These are phyloP conservation scores for Pterocles burchelli DNA, from an alignment of 2,113 vertebrate genomes.

Conservation along the genomic window DNA sequence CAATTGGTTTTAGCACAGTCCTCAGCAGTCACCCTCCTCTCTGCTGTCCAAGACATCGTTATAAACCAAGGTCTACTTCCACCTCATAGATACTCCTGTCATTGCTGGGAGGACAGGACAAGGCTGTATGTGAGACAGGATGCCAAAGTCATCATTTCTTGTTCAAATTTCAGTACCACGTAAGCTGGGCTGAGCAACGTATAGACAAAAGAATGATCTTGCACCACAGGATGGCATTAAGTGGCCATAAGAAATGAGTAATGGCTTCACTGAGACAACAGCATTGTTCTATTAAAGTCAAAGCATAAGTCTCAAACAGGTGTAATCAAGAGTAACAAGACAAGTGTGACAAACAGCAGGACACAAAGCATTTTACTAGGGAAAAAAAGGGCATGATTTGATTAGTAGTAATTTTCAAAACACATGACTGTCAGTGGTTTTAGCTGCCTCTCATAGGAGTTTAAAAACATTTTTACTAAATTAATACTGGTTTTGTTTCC, in stretches of 20 bases:
- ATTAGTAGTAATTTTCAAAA: constrained; percentile 2
- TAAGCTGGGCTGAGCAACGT: neutral
- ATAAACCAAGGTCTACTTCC: neutral
- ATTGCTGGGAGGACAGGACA: neutral
- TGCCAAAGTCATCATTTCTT: neutral
- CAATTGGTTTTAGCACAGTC: neutral
- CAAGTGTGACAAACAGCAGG: constrained; percentile 25
- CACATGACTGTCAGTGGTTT: neutral
- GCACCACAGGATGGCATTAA: neutral
- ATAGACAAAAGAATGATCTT: neutral
- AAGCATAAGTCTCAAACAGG: neutral
- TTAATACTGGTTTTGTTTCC: neutral
- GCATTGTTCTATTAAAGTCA: neutral
- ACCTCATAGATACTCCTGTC: neutral
- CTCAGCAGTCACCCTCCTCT: neutral
- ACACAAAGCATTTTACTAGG: neutral
- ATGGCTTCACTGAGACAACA: neutral
- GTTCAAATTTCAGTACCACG: neutral
- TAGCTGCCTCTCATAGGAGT: neutral
- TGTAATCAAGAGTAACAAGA: constrained; percentile 25
- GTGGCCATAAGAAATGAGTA: neutral
- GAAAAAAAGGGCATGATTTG: neutral
- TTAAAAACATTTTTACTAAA: neutral
- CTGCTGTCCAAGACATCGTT: neutral
- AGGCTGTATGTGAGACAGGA: neutral